phyloP scores from a whole-genome alignment of 2,888 invertebrate species.

The Apamea sordens region DNA sequence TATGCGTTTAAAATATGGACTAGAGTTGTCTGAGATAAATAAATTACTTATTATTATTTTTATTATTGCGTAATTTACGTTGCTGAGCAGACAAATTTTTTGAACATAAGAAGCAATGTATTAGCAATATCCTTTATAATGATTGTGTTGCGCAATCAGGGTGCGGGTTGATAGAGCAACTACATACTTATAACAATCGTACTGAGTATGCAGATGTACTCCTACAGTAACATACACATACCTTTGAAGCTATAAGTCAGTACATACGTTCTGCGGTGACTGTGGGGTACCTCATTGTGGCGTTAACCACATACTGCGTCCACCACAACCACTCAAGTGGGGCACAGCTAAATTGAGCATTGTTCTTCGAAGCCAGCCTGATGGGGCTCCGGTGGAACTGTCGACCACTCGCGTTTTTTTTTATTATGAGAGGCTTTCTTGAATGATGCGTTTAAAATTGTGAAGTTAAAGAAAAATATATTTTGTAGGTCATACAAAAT shows the following conservation, averaged over 20 bases:
- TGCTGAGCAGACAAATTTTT: no score
- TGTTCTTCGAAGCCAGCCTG: constrained; percentile 40
- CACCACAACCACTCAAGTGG: constrained; percentile 22
- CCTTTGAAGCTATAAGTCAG: neutral
- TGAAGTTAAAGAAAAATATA: neutral
- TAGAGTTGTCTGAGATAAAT: no score
- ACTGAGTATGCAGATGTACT: neutral
- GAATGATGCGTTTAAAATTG: neutral
- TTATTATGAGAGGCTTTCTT: neutral
- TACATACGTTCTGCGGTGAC: neutral
- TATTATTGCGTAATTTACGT: no score
- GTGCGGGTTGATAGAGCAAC: no score
- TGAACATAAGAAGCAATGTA: no score
- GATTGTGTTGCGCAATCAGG: no score
- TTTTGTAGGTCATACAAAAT: neutral
- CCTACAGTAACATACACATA: neutral
- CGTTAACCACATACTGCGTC: constrained; percentile 32
- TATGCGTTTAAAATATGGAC: no score
- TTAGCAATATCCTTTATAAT: no score
- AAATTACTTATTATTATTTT: no score
- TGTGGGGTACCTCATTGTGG: constrained; percentile 15
- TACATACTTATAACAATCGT: neutral
- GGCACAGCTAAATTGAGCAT: constrained; percentile 63
- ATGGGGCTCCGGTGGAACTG: neutral
- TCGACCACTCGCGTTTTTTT: neutral